A percentile compares a stretch with the other conserved stretches of the same genome.
Evolutionary conservation across 2,797 vertebrate species (phyloP).

Genomic region (Yasuhikotakia modesta): DNA sequence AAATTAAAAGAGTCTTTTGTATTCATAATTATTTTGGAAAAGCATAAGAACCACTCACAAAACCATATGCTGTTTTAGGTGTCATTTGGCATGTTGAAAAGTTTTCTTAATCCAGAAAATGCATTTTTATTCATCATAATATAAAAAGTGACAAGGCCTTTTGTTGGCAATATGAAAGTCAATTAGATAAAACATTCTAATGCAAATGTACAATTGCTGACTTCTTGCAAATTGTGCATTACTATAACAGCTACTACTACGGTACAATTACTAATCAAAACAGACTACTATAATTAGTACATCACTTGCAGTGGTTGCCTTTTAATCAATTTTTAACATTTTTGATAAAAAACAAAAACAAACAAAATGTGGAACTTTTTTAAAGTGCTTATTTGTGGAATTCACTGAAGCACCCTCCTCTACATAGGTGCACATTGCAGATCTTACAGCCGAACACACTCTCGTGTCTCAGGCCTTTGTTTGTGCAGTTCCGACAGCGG

Average conservation of each 20-base stretch:
- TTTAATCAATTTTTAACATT: slow-evolving; percentile 66
- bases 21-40: slow-evolving; percentile 78
- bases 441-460: slow-evolving; percentile 86
- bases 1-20: slow-evolving; percentile 47
- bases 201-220: slow-evolving; percentile 72
- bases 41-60: slow-evolving; percentile 77
- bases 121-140: slow-evolving; percentile 72
- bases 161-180: slow-evolving; percentile 79
- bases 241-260: slow-evolving; percentile 72
- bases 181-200: slow-evolving; percentile 78
- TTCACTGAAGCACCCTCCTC: slow-evolving; percentile 83
- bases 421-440: slow-evolving; percentile 85
- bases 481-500: slow-evolving; percentile 84
- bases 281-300: slow-evolving; percentile 78
- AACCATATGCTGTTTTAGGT: slow-evolving; percentile 55
- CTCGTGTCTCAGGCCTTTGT: slow-evolving; percentile 82
- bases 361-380: slow-evolving; percentile 54
- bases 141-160: slow-evolving; percentile 82
- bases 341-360: slow-evolving; percentile 65
- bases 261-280: slow-evolving; percentile 71
- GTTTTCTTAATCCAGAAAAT: slow-evolving; percentile 76
- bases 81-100: slow-evolving; percentile 76
- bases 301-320: slow-evolving; percentile 80
- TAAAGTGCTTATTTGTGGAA: slow-evolving; percentile 81
- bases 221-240: slow-evolving; percentile 78